These are phyloP conservation scores for Phoxinus dragarum DNA, from an alignment of 2,797 vertebrate species.

Conservation along the genomic window DNA sequence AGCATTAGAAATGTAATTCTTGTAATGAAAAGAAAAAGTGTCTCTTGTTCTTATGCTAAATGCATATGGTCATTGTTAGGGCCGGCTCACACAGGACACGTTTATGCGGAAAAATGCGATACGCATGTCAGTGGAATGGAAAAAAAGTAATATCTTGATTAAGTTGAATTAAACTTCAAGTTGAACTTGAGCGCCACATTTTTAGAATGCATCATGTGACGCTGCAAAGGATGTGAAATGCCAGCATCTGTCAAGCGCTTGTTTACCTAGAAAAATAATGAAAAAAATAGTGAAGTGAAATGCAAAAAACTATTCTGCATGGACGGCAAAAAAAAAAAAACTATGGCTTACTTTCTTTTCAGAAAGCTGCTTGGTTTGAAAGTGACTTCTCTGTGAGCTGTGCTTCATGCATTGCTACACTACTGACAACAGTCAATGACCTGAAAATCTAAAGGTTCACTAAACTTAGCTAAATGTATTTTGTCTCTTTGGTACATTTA, in stretches of 20 bases:
- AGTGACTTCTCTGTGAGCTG: neutral
- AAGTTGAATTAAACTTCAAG: no score
- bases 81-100: neutral
- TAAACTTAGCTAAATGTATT: neutral
- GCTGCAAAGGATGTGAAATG: neutral
- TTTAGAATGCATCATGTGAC: neutral
- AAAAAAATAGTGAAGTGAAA: neutral
- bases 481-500: conserved; percentile 59
- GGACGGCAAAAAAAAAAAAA: neutral
- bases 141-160: neutral
- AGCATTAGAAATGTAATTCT: neutral
- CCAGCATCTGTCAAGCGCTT: neutral
- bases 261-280: neutral
- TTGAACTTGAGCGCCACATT: neutral
- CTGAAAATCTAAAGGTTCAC: neutral
- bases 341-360: neutral
- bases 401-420: neutral
- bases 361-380: neutral
- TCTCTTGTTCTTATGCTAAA: neutral
- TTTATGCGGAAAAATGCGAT: neutral
- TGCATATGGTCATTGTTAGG: neutral
- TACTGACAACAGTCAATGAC: neutral
- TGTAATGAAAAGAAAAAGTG: neutral
- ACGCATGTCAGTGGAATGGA: neutral
- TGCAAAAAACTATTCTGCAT: neutral